Base-by-base conservation (phyloP, 2,888 invertebrate genomes). In the Muschampia plurimacula region DNA sequence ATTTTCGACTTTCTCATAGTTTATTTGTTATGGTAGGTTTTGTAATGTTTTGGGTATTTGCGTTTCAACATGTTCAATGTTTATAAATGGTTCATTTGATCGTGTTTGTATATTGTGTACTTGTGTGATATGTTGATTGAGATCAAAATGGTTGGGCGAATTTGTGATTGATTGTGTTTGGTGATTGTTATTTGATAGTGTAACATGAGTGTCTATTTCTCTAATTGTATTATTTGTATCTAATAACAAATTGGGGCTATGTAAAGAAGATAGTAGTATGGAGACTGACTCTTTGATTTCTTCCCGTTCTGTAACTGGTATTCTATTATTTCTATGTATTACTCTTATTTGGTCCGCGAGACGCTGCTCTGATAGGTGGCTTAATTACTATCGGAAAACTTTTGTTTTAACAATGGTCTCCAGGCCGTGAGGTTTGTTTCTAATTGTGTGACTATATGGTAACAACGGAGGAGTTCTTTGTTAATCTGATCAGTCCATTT, bases 401-500 rank as follows among this genome's bases (percentile, higher is more conserved):
- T 74, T 60, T 46, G 66, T 2, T 67, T 41, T 57, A 67, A 41
- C 9, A 41, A 15, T 68, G 73, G 67, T 63, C 75, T 46, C n/a
- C 49, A 75, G 5, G 62, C 55, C 5, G 75, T 67, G 12, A 71
- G 59, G 41, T 73, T 67, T 2, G 69, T 67, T 66, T 75, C 73
- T 9, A 41, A 6, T 1, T 66, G 6, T 32, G 73, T 73, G 12
- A 73, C 66, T 13, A 57, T 32, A 36, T 75, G 74, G 66, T 73
- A 73, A 60, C 73, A 73, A 66, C 64, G 63, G 52, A 75, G 69
- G 9, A 75, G 74, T 36, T 75, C 72, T 59, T 28, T 72, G 15
- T 75, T 75, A 10, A 75, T 74, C 15, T 63, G 10, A 36, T 72
- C 66, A 1, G 71, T 71, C 75, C 73, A 75, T 28, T 72, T 71